Base-by-base conservation (phyloP, 2,113 vertebrate species). In the Sapajus apella region DNA sequence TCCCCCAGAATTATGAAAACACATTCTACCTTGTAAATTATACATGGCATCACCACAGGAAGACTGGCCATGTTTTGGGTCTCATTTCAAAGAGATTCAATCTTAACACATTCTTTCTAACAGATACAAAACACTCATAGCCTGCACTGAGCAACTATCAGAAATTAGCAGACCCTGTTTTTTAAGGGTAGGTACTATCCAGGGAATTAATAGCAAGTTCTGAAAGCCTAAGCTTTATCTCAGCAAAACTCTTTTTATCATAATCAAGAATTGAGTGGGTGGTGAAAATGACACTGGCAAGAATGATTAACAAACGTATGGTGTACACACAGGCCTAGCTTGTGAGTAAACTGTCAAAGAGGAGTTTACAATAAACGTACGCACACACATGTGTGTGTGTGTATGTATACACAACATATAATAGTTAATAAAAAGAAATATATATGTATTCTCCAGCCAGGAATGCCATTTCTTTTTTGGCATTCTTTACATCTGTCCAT, bases 1-100 rank as follows among this genome's bases (percentile, higher is more conserved):
- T n/a, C 14, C 61, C 79, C 86, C 21, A 87, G 82, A 96, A 94
- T 91, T 66, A 37, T 8, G 47, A 88, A 92, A 94, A 73, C 20
- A 70, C 61, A 52, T 86, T 96, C 73, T 72, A 93, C 86, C 47
- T 88, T 55, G n/a, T 89, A 95, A 98, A 94, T 95, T 87, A 93
- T 25, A 95, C 52, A 76, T 40, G 27, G 37, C 13, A 72, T 76
- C 43, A 91, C 92, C 68, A 96, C 35, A 52, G 72, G 27, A 75
- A 81, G 64, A 79, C 8, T 10, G 89, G 43, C 75, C 27, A 5
- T 43, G 27, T n/a, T 84, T 81, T 18, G 85, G 72, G 84, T 85
- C 77, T 83, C 13, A 9, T 85, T 91, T 91, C 89, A 56, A 72
- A 87, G 45, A 40, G 52, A 86, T 81, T 81, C 81, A 37, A 43